phyloP scores from a whole-genome alignment of 2,113 vertebrate species.

The Rana temporaria region DNA sequence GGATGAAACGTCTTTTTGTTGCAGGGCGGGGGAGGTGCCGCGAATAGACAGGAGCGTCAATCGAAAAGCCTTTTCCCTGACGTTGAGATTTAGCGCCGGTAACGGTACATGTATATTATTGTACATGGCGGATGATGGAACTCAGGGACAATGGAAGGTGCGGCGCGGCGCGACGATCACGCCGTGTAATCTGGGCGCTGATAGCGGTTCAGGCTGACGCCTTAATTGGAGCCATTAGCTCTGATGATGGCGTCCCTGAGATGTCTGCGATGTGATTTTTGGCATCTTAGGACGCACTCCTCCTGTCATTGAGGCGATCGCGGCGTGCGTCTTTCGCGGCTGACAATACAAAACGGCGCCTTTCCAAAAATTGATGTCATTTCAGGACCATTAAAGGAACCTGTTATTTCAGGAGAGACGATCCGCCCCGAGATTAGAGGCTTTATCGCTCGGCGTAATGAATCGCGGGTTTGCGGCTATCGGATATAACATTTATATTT shows the following conservation, averaged over 20 bases:
- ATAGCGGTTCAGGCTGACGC: slow-evolving; percentile 43
- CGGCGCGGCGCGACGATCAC: slow-evolving; percentile 17
- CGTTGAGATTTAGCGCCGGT: slow-evolving; percentile 6
- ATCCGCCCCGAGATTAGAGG: neutral
- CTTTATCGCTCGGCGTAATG: neutral
- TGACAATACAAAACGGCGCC: neutral
- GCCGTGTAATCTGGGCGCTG: slow-evolving; percentile 22
- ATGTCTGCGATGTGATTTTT: slow-evolving; percentile 26
- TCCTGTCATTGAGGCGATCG: neutral
- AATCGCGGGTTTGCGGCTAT: neutral
- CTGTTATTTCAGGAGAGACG: neutral
- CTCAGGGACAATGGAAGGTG: neutral
- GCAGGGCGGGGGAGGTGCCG: no score
- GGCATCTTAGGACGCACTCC: slow-evolving; percentile 18
- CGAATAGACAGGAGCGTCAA: no score
- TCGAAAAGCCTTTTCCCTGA: slow-evolving; percentile 9
- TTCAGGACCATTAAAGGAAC: neutral
- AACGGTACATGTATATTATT: slow-evolving; percentile 36
- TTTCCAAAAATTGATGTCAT: slow-evolving; percentile 26
- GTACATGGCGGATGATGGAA: slow-evolving; percentile 33
- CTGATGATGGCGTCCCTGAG: slow-evolving; percentile 32
- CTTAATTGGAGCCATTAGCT: slow-evolving; percentile 49
- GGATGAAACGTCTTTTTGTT: no score
- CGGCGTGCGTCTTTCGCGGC: neutral
- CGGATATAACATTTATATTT: no score